Evolutionary conservation across 2,113 vertebrate genomes (phyloP), one percentile per base, ranked within the genome.

Genomic region (Merops nubicus): DNA sequence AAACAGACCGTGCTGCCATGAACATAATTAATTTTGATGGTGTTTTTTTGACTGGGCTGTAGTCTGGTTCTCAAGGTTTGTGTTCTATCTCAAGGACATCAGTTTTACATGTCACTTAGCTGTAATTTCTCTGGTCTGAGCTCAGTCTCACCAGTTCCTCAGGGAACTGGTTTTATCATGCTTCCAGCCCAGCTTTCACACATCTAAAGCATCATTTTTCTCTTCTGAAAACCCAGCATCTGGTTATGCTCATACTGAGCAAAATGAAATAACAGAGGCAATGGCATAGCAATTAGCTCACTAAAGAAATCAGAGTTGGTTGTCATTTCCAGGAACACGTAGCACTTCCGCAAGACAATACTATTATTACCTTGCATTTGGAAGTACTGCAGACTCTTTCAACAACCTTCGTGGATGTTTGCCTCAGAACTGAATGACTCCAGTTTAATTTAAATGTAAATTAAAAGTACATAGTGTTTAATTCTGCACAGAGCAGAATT

Each of bases 371-470:
- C 43, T 81, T 53, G 25, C 3, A 3, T 83, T 86, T 88, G n/a
- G 81, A 89, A 86, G 38, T 28, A 22, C 51, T 87, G 91, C 53
- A 86, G 29, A 89, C 72, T 90, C 88, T 73, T 73, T n/a, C 36
- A 50, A 5, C 67, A 62, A 45, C 77, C 53, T 82, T 43, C 89
- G 38, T 38, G n/a, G 72, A 38, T 33, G 28, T 91, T 85, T 91
- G 81, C 92, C 78, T 89, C 56, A 7, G 60, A 64, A 65, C 67
- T 4, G 85, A 91, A 89, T 7, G 34, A 25, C 85, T 91, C 60
- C 36, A 9, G 56, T 60, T 92, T 85, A 47, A 90, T 96, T 96
- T 95, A 95, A 95, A 97, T 95, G 93, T 92, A 96, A 91, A 97
- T 96, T 56, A 69, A 93, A 88, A 72, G 65, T 79, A 81, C 63